Evolutionary conservation across 2,797 vertebrate genomes (phyloP).

Genomic region (Nyctalus aviator): DNA sequence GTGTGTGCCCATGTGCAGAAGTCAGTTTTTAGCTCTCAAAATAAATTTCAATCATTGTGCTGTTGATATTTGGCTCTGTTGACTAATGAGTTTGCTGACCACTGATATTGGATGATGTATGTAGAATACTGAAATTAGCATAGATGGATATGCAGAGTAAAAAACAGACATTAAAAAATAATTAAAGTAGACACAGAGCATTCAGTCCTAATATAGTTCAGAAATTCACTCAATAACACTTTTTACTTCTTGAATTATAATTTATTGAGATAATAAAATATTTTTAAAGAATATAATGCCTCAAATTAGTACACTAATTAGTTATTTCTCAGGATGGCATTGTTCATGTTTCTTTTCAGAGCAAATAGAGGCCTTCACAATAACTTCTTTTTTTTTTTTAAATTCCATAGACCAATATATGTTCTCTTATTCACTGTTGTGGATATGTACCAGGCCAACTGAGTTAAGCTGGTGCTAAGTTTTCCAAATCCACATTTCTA

Average conservation of each 20-base stretch:
- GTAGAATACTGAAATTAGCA: not conserved
- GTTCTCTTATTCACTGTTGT: not conserved
- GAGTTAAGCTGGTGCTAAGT: not conserved
- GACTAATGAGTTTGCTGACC: too few relatives aligned
- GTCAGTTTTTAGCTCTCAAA: too few relatives aligned
- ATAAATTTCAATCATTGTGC: too few relatives aligned
- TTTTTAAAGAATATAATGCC: not conserved
- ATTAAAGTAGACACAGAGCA: not conserved
- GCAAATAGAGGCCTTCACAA: not conserved
- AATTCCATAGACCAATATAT: not conserved
- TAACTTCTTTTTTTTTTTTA: not conserved
- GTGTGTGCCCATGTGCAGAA: too few relatives aligned
- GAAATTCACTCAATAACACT: not conserved
- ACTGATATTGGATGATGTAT: too few relatives aligned
- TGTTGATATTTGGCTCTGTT: too few relatives aligned
- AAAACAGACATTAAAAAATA: not conserved
- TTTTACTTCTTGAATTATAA: not conserved
- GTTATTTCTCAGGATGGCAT: not conserved
- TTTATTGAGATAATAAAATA: not conserved
- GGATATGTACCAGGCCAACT: not conserved
- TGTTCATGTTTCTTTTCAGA: not conserved
- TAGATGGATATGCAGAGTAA: not conserved
- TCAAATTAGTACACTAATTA: not conserved
- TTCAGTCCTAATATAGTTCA: not conserved
- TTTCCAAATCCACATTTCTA: not conserved